Evolutionary conservation across 1,140 invertebrate species (phyloP).

Genomic region (Euwallacea similis): DNA sequence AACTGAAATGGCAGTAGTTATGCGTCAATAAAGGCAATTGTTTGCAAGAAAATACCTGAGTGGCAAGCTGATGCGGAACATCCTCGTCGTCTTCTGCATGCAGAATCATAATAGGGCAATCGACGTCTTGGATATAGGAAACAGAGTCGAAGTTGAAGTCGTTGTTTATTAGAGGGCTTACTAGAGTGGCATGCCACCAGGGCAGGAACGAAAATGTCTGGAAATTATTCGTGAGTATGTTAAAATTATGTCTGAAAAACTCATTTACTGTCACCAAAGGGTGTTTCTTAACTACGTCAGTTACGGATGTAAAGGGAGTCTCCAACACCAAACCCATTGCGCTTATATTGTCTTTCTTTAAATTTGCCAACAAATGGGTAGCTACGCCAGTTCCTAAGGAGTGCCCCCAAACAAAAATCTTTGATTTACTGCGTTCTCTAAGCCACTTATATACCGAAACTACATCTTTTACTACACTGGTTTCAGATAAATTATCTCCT

Average conservation of each 20-base stretch:
- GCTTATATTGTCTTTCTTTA: slow-evolving; percentile 58
- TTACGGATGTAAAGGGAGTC: slow-evolving; percentile 84
- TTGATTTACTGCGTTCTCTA: slow-evolving; percentile 59
- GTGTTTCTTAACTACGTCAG: slow-evolving; percentile 78
- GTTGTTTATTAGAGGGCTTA: slow-evolving; percentile 68
- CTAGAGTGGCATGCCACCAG: slow-evolving; percentile 71
- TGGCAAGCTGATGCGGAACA: slow-evolving; percentile 74
- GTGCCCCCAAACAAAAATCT: slow-evolving; percentile 86
- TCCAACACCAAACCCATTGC: slow-evolving; percentile 78
- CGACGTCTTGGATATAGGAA: slow-evolving; percentile 66
- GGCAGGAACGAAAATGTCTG: slow-evolving; percentile 59
- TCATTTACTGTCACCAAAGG: slow-evolving; percentile 67
- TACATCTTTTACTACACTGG: slow-evolving; percentile 81
- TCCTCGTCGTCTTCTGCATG: slow-evolving; percentile 88
- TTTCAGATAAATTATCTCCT: slow-evolving; percentile 69
- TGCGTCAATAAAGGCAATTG: neutral
- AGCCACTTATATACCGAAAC: slow-evolving; percentile 79
- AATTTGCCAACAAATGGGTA: slow-evolving; percentile 63
- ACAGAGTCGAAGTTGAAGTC: slow-evolving; percentile 72
- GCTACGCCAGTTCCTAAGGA: slow-evolving; percentile 77
- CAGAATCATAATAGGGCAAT: slow-evolving; percentile 79
- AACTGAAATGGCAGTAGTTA: slow-evolving; percentile 46
- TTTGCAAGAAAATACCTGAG: slow-evolving; percentile 58
- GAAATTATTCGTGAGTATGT: slow-evolving; percentile 5
- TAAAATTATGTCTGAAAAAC: neutral